A percentile compares a stretch with the other conserved stretches of the same genome.
Evolutionary conservation across 2,888 invertebrate species (phyloP).

Genomic region (Therioaphis trifolii): DNA sequence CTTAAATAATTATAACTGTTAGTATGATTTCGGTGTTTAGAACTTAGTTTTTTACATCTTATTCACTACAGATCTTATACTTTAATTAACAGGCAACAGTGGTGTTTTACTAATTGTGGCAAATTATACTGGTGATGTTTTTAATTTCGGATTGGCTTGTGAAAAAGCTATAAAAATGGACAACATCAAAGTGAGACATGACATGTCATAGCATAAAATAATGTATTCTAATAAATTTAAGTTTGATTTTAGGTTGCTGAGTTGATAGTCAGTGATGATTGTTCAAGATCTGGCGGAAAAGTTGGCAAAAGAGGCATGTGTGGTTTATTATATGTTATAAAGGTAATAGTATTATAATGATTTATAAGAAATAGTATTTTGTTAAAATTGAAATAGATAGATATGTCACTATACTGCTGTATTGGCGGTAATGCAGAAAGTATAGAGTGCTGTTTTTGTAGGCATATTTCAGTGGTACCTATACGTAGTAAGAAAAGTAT

Average conservation of each 20-base stretch:
- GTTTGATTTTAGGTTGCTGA: slow-evolving; percentile 68
- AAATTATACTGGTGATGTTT: slow-evolving; percentile 82
- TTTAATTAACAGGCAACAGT: slow-evolving; percentile 67
- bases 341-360: slow-evolving; percentile 69
- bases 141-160: slow-evolving; percentile 85
- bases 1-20: slow-evolving; percentile 40
- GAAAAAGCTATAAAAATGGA: slow-evolving; percentile 78
- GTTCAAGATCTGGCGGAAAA: slow-evolving; percentile 71
- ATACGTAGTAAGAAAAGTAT: too few relatives aligned
- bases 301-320: slow-evolving; percentile 76
- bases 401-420: too few relatives aligned
- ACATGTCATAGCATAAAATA: neutral
- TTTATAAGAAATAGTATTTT: neutral
- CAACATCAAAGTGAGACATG: slow-evolving; percentile 69
- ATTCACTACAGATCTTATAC: neutral
- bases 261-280: slow-evolving; percentile 78
- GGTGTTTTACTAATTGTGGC: slow-evolving; percentile 80
- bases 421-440: too few relatives aligned
- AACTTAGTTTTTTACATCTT: too few relatives aligned
- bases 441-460: too few relatives aligned
- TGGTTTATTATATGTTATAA: slow-evolving; percentile 74
- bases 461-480: too few relatives aligned
- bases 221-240: neutral
- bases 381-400: neutral
- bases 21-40: slow-evolving; percentile 14